phyloP scores from a whole-genome alignment of 2,113 vertebrate species.

The Piprites chloris region DNA sequence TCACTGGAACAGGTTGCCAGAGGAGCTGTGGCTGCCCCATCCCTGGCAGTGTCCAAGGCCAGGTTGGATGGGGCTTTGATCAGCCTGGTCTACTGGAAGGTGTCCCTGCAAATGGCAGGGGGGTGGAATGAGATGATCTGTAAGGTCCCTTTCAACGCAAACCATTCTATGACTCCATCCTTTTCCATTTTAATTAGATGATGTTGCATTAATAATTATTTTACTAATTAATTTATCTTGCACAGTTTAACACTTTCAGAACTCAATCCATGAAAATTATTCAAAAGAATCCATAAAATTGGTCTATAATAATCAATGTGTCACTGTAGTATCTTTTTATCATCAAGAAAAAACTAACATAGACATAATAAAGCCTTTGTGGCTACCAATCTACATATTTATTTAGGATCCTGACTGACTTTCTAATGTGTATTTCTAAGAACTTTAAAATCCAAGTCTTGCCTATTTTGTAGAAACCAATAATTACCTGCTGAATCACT shows the following conservation, averaged over 20 bases:
- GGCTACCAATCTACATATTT: background rate
- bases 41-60: background rate
- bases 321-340: background rate
- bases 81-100: background rate
- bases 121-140: background rate
- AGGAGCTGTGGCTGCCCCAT: background rate
- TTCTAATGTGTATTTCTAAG: background rate
- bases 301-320: background rate
- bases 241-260: background rate
- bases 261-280: background rate
- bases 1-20: background rate
- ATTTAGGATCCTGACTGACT: background rate
- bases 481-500: background rate
- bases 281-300: background rate
- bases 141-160: background rate
- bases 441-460: background rate
- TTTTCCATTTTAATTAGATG: slow-evolving; percentile 17
- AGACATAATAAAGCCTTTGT: background rate
- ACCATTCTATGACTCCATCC: background rate
- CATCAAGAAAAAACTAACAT: background rate
- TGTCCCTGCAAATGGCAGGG: too few relatives aligned
- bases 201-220: background rate
- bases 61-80: background rate
- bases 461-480: background rate
- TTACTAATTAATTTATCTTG: background rate